These are phyloP conservation scores for Clamator glandarius DNA, from an alignment of 2,797 vertebrate species.

Conservation along the genomic window DNA sequence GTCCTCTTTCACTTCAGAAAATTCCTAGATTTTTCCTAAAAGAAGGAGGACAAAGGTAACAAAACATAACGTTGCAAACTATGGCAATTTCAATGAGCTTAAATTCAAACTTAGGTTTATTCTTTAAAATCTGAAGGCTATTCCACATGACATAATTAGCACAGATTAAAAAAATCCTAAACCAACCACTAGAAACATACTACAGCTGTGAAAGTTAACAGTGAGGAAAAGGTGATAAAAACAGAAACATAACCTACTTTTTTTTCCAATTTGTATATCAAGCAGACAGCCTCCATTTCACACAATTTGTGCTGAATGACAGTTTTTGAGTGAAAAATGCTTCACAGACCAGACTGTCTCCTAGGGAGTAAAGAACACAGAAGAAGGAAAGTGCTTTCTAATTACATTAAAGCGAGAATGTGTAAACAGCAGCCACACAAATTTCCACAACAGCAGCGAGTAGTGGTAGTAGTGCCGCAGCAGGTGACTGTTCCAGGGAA, in stretches of 20 bases:
- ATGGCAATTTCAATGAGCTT: background rate
- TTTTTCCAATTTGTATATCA: background rate
- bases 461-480: background rate
- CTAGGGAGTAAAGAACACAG: background rate
- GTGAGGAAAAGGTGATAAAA: background rate
- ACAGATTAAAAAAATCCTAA: background rate
- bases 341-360: background rate
- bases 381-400: background rate
- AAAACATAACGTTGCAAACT: background rate
- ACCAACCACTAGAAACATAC: background rate
- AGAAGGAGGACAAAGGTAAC: background rate
- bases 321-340: background rate
- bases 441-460: background rate
- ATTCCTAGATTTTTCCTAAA: background rate
- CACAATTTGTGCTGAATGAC: background rate
- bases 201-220: background rate
- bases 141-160: background rate
- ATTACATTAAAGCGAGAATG: background rate
- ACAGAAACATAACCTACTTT: background rate
- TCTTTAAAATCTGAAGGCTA: background rate
- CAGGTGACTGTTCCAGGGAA: background rate
- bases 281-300: background rate
- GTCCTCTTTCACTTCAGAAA: background rate
- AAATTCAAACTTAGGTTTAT: background rate
- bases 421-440: background rate